These are phyloP conservation scores for Campylorhamphus procurvoides DNA, from an alignment of 2,113 vertebrate species.

Conservation along the genomic window DNA sequence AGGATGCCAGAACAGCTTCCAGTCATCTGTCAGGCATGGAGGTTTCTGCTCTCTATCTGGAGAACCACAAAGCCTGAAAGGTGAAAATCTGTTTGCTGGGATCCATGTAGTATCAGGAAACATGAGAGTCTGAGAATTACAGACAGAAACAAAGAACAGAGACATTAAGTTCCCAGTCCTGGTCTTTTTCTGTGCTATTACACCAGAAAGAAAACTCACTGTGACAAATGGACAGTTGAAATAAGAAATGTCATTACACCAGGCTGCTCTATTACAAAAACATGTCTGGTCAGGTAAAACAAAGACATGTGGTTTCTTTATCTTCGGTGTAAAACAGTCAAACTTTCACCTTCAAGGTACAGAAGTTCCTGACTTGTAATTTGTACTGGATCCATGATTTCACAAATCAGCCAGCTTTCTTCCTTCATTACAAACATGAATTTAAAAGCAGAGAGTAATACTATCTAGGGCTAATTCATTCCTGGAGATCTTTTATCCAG, in stretches of 20 bases:
- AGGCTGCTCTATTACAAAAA: neutral
- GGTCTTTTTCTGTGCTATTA: neutral
- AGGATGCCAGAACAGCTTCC: neutral
- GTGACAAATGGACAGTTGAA: slow-evolving; percentile 13
- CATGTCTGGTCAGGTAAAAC: neutral
- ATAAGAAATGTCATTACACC: neutral
- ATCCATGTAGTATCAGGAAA: neutral
- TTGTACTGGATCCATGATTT: neutral
- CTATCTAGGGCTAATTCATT: neutral
- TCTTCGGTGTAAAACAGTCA: neutral
- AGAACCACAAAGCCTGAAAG: neutral
- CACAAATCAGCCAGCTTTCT: neutral
- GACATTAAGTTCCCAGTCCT: neutral
- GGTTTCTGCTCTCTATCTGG: rapidly evolving
- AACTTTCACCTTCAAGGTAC: neutral
- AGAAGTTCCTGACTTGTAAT: neutral
- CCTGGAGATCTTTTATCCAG: slow-evolving; percentile 9
- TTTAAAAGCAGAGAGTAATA: slow-evolving; percentile 13
- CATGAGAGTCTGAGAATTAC: neutral
- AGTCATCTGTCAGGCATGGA: neutral
- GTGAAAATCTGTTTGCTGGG: neutral
- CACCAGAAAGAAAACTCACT: neutral
- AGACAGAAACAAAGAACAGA: neutral
- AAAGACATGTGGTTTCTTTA: slow-evolving; percentile 13
- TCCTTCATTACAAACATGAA: neutral